Evolutionary conservation across 2,888 invertebrate species (phyloP).

Genomic region (Polylopha cassiicola): DNA sequence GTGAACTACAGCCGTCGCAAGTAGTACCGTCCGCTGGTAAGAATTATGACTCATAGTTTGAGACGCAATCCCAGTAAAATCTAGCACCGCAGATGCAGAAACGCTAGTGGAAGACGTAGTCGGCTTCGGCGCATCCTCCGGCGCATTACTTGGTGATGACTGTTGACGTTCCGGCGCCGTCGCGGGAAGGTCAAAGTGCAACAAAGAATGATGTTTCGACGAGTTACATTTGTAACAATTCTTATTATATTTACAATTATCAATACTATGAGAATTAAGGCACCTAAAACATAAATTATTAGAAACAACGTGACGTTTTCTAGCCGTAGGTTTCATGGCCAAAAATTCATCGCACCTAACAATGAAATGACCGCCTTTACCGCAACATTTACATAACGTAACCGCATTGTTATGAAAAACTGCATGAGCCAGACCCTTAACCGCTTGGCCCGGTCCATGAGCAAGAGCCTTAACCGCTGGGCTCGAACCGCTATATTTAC

Average conservation of each 20-base stretch:
- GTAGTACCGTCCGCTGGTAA: background rate
- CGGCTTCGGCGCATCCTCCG: background rate
- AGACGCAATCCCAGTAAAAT: background rate
- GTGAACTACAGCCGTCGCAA: background rate
- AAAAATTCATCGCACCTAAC: background rate
- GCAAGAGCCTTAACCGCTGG: background rate
- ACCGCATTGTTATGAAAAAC: background rate
- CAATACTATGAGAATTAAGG: background rate
- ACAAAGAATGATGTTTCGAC: background rate
- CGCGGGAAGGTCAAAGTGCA: background rate
- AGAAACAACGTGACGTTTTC: background rate
- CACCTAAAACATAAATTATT: background rate
- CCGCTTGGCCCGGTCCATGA: too few species aligned
- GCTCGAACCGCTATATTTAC: background rate
- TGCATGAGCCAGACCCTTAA: background rate
- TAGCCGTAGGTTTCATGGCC: background rate
- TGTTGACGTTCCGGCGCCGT: background rate
- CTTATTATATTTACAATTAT: background rate
- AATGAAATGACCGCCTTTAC: background rate
- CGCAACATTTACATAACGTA: background rate
- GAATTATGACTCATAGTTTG: background rate
- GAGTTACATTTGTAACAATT: background rate
- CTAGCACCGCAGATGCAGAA: background rate
- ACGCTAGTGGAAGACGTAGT: background rate
- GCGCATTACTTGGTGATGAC: background rate